Evolutionary conservation across 1,140 invertebrate genomes (phyloP), one percentile per base, ranked within the genome.

Genomic region (Drosophila sucinea): DNA sequence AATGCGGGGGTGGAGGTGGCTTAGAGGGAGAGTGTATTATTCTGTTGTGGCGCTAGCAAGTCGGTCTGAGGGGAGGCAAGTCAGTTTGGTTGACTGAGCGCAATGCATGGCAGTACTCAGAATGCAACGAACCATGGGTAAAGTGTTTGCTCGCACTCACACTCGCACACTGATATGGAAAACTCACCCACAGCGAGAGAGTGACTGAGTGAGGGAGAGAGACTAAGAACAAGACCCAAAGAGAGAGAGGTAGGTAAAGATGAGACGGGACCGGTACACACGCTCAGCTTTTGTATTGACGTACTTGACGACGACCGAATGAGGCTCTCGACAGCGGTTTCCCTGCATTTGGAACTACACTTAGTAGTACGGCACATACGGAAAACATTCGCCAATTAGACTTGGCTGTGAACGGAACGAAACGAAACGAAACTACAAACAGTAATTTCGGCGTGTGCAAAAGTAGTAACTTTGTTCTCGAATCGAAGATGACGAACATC

Each of bases 211-310:
- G 44, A 73, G 70, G 67, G 69, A 71, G 2, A 7, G 1, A 17
- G 17, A 17, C 17, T 17, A 17, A 17, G 17, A 17, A 17, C 17
- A 17, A 17, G 17, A 17, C 17, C 17, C 17, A 17, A 17, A 17
- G 17, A 47, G 44, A 1, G 44, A 3, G 11, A 41, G 40, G 3
- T 7, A 8, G 7, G 3, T 6, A 25, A 27, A 27, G 44, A 47
- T 47, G 44, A 47, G 23, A 47, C 23, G 44, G 7, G 65, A 58
- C 67, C 51, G 67, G 38, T 51, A 69, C 55, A 73, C 64, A 55
- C 72, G 62, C 71, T 60, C 60, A 73, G 83, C 76, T 79, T 80
- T 82, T 83, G 83, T 80, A 68, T 79, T 86, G 83, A 86, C 80
- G 84, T 77, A 80, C 62, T 83, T 67, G 67, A 67, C 82, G 44